These are phyloP conservation scores for Anadara kagoshimensis DNA, from an alignment of 1,140 invertebrate species.

Conservation along the genomic window DNA sequence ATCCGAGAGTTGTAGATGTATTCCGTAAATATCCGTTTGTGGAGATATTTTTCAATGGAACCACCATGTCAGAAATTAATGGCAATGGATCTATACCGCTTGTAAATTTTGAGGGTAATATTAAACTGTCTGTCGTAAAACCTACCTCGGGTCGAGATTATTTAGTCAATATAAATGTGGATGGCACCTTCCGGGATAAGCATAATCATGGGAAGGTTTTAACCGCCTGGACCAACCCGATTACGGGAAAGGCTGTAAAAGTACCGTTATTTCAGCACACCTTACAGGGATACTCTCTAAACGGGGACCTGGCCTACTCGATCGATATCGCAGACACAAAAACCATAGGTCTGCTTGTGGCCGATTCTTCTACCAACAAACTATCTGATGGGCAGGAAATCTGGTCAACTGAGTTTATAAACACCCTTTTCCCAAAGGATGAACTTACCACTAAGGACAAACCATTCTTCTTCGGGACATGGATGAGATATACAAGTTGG, in stretches of 20 bases:
- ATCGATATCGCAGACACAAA: constrained; percentile 23
- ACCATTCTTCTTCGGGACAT: constrained; percentile 41
- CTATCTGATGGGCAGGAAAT: neutral
- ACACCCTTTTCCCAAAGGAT: constrained; percentile 28
- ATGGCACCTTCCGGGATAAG: neutral
- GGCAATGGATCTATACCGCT: constrained; percentile 32
- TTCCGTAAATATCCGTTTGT: constrained; percentile 7
- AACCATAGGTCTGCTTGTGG: constrained; percentile 21
- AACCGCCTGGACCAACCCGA: constrained; percentile 20
- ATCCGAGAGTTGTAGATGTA: constrained; percentile 28
- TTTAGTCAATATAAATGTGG: neutral
- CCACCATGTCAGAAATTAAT: constrained; percentile 36
- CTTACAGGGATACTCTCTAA: constrained; percentile 7
- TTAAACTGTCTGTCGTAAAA: neutral
- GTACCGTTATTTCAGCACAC: neutral
- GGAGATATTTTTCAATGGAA: constrained; percentile 28
- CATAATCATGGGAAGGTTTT: neutral
- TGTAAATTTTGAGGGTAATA: constrained; percentile 28
- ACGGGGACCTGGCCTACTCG: constrained; percentile 25
- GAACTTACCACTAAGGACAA: neutral
- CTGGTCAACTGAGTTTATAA: constrained; percentile 34
- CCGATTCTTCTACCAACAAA: neutral
- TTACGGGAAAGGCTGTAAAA: constrained; percentile 20
- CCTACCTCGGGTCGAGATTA: neutral
- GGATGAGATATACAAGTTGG: constrained; percentile 27